These are phyloP conservation scores for Miltochrista miniata DNA, from an alignment of 2,888 invertebrate genomes.

Conservation along the genomic window DNA sequence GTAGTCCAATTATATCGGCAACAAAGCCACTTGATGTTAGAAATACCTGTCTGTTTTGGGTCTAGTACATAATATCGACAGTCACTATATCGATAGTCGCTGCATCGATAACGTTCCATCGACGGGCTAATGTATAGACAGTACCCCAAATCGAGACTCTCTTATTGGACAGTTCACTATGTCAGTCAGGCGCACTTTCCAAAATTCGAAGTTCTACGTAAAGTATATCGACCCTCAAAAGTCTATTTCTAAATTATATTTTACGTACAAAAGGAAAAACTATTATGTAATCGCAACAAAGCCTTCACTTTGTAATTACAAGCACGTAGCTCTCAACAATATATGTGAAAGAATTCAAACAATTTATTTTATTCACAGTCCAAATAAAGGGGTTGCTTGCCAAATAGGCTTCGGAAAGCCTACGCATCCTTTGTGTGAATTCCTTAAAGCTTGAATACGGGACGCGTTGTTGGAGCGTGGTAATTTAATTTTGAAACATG, in stretches of 20 bases:
- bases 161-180: too few species aligned
- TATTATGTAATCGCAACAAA: constrained; percentile 8
- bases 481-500: constrained; percentile 41
- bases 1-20: too few species aligned
- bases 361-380: constrained; percentile 59
- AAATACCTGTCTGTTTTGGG: too few species aligned
- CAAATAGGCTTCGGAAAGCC: constrained; percentile 37
- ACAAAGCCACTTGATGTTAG: too few species aligned
- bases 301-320: constrained; percentile 57
- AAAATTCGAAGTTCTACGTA: too few species aligned
- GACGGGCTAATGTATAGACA: too few species aligned
- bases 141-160: too few species aligned
- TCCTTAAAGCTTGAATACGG: constrained; percentile 28
- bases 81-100: too few species aligned
- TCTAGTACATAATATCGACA: too few species aligned
- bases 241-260: background rate
- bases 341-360: constrained; percentile 52
- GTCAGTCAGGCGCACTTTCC: too few species aligned
- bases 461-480: constrained; percentile 27
- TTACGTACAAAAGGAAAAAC: background rate
- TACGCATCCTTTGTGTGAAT: constrained; percentile 47
- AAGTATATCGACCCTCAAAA: too few species aligned
- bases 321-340: constrained; percentile 35
- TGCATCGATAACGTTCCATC: too few species aligned
- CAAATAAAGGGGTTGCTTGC: constrained; percentile 50